These are phyloP conservation scores for Lasioglossum morio DNA, from an alignment of 2,888 invertebrate genomes.

Conservation along the genomic window DNA sequence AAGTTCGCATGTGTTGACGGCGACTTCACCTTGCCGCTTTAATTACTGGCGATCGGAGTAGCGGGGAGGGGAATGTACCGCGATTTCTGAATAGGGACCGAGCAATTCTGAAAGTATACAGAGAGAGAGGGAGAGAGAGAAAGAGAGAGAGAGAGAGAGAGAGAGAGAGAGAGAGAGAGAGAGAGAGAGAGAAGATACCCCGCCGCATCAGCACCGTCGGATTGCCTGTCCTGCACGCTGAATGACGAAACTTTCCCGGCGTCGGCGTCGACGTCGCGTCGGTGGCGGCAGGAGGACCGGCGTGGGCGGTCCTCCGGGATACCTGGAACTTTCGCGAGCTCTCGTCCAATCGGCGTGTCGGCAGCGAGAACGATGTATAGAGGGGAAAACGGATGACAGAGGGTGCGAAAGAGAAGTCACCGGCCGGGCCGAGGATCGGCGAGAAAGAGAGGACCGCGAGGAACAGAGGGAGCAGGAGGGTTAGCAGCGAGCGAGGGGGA, in stretches of 20 bases:
- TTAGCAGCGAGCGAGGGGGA: not conserved
- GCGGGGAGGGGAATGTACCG: not conserved
- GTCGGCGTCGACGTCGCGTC: not conserved
- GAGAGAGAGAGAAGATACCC: not conserved
- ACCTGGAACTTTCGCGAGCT: slow-evolving; percentile 82
- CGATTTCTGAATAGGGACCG: slow-evolving; percentile 38
- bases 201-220: slow-evolving; percentile 6
- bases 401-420: slow-evolving; percentile 52
- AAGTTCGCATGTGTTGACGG: slow-evolving; percentile 9
- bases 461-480: not conserved
- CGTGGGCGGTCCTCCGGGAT: slow-evolving; percentile 80
- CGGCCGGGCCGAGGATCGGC: slow-evolving; percentile 30
- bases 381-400: slow-evolving; percentile 56
- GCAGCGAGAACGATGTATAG: slow-evolving; percentile 56
- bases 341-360: slow-evolving; percentile 77
- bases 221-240: slow-evolving; percentile 41
- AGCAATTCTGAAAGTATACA: slow-evolving; percentile 42
- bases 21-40: slow-evolving; percentile 27
- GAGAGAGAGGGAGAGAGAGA: too few relatives aligned
- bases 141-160: not conserved
- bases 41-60: slow-evolving; percentile 33
- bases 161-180: not conserved
- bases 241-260: slow-evolving; percentile 79
- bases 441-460: slow-evolving; percentile 21
- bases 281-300: slow-evolving; percentile 65